Evolutionary conservation across 2,113 vertebrate genomes (phyloP), one percentile per base, ranked within the genome.

Genomic region (Oplegnathus fasciatus): DNA sequence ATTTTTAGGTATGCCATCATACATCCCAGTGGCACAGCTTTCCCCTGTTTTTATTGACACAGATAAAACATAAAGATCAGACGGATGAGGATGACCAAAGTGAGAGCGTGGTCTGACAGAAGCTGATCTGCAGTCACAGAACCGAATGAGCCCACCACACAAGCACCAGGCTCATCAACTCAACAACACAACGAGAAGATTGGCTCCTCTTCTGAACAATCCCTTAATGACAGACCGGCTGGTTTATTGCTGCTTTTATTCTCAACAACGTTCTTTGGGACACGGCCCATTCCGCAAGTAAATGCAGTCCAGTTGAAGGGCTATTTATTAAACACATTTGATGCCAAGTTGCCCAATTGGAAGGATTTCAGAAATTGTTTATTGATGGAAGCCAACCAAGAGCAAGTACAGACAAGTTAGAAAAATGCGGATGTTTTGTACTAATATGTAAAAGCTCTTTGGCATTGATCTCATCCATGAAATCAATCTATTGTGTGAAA

Each of bases 181-280:
- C 61, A 78, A 78, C 82, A 88, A 75, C 55, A 74, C 40, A 46
- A 73, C n/a, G 61, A 70, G 66, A 80, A 30, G 65, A 85, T 70
- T 86, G 80, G 82, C 55, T 86, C 48, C 73, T 80, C 83, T 60
- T 76, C 72, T 83, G 48, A 66, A 87, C 82, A 79, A 74, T 85
- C 61, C 57, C 68, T 65, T 84, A 40, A 86, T 79, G 54, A 62
- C 61, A 67, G 50, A 40, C 82, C 48, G 28, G 76, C 78, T 73
- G 57, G 3, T 85, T 86, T 85, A 85, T 65, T 73, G 72, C 81
- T 64, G 81, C 42, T 70, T 89, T 87, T 82, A 83, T 89, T 83
- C 73, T 75, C 80, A 62, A 54, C 48, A 84, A 32, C 48, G 73
- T 58, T 80, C 75, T 67, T 52, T 84, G 82, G 88, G 86, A 71